Evolutionary conservation across 2,113 vertebrate genomes (phyloP), one percentile per base, ranked within the genome.

Genomic region (Microcebus murinus): DNA sequence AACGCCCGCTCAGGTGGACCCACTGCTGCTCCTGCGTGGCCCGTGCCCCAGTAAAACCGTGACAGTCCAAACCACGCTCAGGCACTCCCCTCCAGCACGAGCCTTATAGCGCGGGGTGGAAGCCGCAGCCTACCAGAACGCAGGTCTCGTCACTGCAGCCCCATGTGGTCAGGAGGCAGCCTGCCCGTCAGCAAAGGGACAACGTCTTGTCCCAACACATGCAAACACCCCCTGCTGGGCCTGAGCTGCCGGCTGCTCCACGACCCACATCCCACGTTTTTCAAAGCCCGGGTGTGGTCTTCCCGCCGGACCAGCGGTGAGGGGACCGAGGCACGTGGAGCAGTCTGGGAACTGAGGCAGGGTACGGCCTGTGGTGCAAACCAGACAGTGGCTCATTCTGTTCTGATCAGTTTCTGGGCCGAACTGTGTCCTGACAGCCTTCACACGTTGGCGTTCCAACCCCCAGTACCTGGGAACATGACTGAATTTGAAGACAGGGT

Each of bases 311-410:
- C 8, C 12, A 1, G 1, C 0, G 12, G 27, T 31, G 31, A n/a
- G 4, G 6, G 25, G 45, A 11, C 67, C 17, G 1, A 39, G 20
- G 7, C 1, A 1, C 1, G 6, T 27, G 25, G 42, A 45, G 18
- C 50, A n/a, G 9, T 0, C 0, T 1, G 25, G 90, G 21, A 23
- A 4, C n/a, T 0, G 2, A 2, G 12, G 0, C 0, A 27, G 25
- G 0, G 8, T 12, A 15, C 0, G 17, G 36, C 20, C 8, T 10
- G 27, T 17, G 7, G 50, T 8, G 8, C 39, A 27, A 77, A 84
- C 50, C 21, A 9, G 27, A 34, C 8, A 23, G 61, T 1, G 27
- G 39, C 31, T 34, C 3, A 6, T 9, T 48, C 36, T 13, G 55
- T 36, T 63, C 20, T 29, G 15, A 11, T 12, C 27, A 17, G 7